Evolutionary conservation across 2,888 invertebrate species (phyloP), one percentile per base, ranked within the genome.

Genomic region (Pammene aurita): DNA sequence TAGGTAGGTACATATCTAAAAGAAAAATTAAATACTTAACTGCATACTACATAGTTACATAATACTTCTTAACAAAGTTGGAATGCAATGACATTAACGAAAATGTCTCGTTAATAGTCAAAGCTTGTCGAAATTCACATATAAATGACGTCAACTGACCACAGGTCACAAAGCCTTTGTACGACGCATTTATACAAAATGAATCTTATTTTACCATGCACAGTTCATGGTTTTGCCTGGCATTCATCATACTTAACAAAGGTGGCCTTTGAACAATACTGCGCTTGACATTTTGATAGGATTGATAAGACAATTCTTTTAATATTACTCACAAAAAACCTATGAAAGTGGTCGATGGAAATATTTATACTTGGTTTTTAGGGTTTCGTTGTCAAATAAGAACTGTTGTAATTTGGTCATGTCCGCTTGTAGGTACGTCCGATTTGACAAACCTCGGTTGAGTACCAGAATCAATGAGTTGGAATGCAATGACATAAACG

Each of bases 51-150:
- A 4, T 26, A 26, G 26, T 4, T 26, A 26, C 26, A 26, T 26
- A 26, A n/a, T n/a, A n/a, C n/a, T n/a, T n/a, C n/a, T n/a, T n/a
- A n/a, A n/a, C n/a, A n/a, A n/a, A n/a, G n/a, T 4, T 61, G 71
- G 0, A 84, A 79, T 76, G 0, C 69, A 7, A 0, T 7, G 1
- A 71, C 78, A 70, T 0, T 71, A 83, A 76, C 66, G 11, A 1
- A 56, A 88, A 13, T 76, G 58, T 65, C 52, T 58, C 2, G 5
- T 67, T 76, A 77, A 71, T 71, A 78, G 79, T 82, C 84, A 84
- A 77, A 82, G 81, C 82, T 84, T 85, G 86, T 87, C 84, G 80
- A 77, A 77, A 84, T 82, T 79, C 82, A 79, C 78, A 79, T 79
- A 82, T 77, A 83, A 83, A 81, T 82, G 83, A 80, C 83, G 78